Percentiles rank a stretch among this genome's conserved stretches.
Conservation (phyloP, 2,113 vertebrate genomes). For the Pelecanus crispus region DNA sequence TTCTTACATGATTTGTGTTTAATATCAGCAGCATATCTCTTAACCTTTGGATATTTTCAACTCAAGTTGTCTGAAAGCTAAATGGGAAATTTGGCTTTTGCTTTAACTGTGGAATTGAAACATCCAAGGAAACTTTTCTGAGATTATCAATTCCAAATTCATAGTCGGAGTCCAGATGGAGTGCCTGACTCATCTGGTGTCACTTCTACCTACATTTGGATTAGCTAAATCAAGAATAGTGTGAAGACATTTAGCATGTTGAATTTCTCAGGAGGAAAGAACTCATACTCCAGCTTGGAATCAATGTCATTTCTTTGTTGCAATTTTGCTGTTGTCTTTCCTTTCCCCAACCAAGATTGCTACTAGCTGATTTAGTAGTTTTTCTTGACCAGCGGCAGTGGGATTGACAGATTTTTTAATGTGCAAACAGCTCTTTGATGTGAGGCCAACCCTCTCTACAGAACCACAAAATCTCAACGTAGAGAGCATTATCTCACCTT, state of each 20-base stretch:
- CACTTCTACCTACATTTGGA: slow-evolving; percentile 37
- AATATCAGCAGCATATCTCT: background rate
- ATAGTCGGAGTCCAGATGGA: slow-evolving; percentile 10
- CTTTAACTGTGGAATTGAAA: slow-evolving; percentile 14
- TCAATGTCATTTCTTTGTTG: background rate
- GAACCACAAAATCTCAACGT: background rate
- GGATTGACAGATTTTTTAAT: slow-evolving; percentile 8
- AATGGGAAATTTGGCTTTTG: background rate
- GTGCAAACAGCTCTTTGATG: slow-evolving; percentile 15
- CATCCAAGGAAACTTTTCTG: slow-evolving; percentile 9
- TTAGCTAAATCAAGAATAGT: slow-evolving; percentile 32
- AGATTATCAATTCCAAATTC: slow-evolving; percentile 31
- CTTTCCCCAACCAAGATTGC: background rate
- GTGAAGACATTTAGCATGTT: background rate
- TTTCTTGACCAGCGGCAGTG: background rate
- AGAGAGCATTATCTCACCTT: background rate
- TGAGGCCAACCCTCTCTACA: background rate
- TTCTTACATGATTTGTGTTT: background rate
- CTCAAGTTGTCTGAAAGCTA: background rate
- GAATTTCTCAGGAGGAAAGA: background rate
- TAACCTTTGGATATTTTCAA: background rate
- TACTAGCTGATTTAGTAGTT: background rate
- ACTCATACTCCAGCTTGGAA: background rate
- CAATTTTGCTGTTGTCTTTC: background rate
- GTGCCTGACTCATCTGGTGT: slow-evolving; percentile 47